Evolutionary conservation across 2,113 vertebrate genomes (phyloP).

Genomic region (Raphicerus campestris): DNA sequence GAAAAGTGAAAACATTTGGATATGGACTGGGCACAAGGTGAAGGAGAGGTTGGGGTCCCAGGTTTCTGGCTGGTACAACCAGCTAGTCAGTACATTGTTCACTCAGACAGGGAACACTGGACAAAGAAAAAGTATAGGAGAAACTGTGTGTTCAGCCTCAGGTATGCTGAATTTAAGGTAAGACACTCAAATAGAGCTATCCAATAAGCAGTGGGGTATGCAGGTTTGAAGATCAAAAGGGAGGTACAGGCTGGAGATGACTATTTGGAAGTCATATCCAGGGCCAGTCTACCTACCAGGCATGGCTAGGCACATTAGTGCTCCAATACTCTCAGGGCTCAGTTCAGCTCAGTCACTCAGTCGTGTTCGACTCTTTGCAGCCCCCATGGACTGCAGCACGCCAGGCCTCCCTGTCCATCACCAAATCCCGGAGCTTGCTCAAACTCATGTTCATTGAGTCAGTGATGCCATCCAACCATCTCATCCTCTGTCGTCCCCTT

Average conservation of each 20-base stretch:
- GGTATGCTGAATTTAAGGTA: background rate
- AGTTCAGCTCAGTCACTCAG: background rate
- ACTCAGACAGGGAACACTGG: background rate
- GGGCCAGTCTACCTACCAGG: background rate
- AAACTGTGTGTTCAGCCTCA: background rate
- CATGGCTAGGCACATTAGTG: background rate
- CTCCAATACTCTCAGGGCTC: background rate
- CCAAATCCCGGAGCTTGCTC: background rate
- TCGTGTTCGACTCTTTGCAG: background rate
- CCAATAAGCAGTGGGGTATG: background rate
- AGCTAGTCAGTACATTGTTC: background rate
- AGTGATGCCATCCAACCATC: background rate
- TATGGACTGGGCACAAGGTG: background rate
- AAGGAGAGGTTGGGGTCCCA: background rate
- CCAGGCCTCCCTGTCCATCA: background rate
- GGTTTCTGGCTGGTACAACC: background rate
- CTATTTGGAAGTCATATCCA: background rate
- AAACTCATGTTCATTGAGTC: background rate
- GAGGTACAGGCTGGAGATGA: background rate
- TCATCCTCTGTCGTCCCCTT: background rate
- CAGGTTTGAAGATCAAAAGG: background rate
- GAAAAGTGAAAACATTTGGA: background rate
- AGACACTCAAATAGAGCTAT: background rate
- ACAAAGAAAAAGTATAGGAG: background rate
- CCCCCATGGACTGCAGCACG: background rate